Base-by-base conservation (phyloP, 2,113 vertebrate species). In the Pseudonaja textilis region DNA sequence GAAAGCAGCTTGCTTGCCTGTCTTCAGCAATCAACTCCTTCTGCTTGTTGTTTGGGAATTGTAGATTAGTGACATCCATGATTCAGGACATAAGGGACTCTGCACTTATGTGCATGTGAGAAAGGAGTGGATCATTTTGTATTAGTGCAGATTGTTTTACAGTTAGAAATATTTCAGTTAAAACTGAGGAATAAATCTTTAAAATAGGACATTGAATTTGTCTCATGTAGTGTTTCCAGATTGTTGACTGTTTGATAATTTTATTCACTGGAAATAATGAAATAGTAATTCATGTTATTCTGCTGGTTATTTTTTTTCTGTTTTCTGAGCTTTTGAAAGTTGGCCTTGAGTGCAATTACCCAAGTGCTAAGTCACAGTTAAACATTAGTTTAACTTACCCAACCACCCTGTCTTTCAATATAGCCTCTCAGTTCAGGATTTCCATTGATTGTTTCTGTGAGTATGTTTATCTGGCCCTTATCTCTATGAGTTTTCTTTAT, bases 401-500 rank as follows among this genome's bases (percentile, higher is more conserved):
- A 97, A 57, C 97, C 97, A 1, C 97, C 96, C 0, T 25, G 29
- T 22, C 23, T 5, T 94, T 96, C 91, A 18, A 97, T 94, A 64
- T 96, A 97, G 20, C 16, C 90, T 55, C 93, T 96, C 87, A 97
- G 54, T 91, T 4, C 92, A n/a, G 3, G 2, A 34, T 96, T 94
- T 54, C 90, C 90, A 5, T 88, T 97, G 59, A 98, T 97, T 87
- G 47, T 81, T 1, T 7, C 0, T 1, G 0, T 1, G 3, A 97
- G 9, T 22, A 81, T 12, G 9, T 87, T 11, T 87, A 57, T 45
- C 0, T 0, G 4, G 57, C 59, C 55, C 5, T 25, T 0, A 25
- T 39, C n/a, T 39, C 18, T 0, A 6, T 88, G 91, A 61, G 85
- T 22, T 26, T 89, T 55, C 6, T 0, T 16, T 45, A 0, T 26